Base-by-base conservation (phyloP, 2,888 invertebrate genomes). In the Ichneumoninae sp. region DNA sequence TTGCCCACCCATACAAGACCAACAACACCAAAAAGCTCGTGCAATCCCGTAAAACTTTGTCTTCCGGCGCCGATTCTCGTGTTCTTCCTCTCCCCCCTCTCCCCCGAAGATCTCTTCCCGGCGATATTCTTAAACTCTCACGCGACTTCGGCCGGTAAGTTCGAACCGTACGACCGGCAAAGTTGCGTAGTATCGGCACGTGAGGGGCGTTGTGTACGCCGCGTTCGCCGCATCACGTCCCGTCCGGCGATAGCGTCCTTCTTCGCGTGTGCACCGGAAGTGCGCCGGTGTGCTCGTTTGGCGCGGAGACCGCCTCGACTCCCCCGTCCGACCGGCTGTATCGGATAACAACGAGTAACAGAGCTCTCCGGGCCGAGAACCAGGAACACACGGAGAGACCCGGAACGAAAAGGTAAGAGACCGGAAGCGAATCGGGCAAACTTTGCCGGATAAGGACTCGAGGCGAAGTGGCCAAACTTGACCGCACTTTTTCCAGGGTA, bases 221-320 rank as follows among this genome's bases (percentile, higher is more conserved):
- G 40, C 10, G 57, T 26, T 40, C 19, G 26, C 40, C 33, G 54
- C 52, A n/a, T 70, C 36, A 19, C 36, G 68, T 66, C 19, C 30
- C 52, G 76, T 36, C n/a, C 40, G 66, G 40, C 40, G 75, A 66
- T 60, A 44, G 36, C 57, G 79, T 70, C 69, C 30, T 36, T 33
- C 22, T 54, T 69, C 86, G 85, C 78, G 50, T 30, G 70, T 30
- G 33, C 52, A 33, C 50, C 30, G 66, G 40, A 66, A 66, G 40
- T 40, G 40, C 65, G 5, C 52, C 66, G 75, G 52, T 52, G 47
- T 26, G 47, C 44, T 47, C 13, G 44, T 47, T 16, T 62, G 30
- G 40, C 19, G 19, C 33, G 33, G 33, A 10, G 47, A 50, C 30
- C 50, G 33, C n/a, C 19, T 7, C 26, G 22, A 1, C 44, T 75